phyloP scores from a whole-genome alignment of 53 echinoderm and acorn worm species.

The Holothuria leucospilota region DNA sequence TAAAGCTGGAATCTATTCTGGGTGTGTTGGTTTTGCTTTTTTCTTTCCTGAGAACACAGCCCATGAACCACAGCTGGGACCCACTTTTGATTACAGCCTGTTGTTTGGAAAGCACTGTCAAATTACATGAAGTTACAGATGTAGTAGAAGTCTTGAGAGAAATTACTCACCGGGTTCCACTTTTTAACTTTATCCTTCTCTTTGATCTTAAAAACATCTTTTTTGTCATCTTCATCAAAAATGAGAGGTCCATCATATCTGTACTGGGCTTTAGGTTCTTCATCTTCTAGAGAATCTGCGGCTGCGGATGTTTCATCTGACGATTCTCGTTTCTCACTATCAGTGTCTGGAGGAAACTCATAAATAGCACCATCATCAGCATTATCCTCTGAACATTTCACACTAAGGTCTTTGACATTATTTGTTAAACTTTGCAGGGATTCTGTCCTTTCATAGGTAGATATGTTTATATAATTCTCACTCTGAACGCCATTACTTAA shows the following conservation, averaged over 20 bases:
- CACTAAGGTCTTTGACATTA: slow-evolving; percentile 54
- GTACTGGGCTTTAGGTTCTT: slow-evolving; percentile 69
- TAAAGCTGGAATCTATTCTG: too few relatives aligned
- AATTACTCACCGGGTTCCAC: slow-evolving; percentile 95
- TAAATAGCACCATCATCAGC: slow-evolving; percentile 77
- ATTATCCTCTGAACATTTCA: slow-evolving; percentile 4
- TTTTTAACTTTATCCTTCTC: slow-evolving; percentile 93
- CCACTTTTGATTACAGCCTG: too few relatives aligned
- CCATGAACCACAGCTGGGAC: too few relatives aligned
- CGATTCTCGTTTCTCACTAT: slow-evolving; percentile 51
- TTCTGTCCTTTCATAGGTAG: slow-evolving; percentile 58
- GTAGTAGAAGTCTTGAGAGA: not conserved
- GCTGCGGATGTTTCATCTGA: slow-evolving; percentile 33
- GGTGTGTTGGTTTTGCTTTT: too few relatives aligned
- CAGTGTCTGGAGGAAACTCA: slow-evolving; percentile 83
- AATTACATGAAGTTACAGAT: not conserved
- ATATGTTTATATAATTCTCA: slow-evolving; percentile 86
- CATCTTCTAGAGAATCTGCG: slow-evolving; percentile 49
- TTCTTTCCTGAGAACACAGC: too few relatives aligned
- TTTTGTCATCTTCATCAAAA: slow-evolving; percentile 83
- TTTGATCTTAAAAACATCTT: slow-evolving; percentile 73
- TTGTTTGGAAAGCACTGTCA: too few relatives aligned
- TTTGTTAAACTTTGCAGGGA: slow-evolving; percentile 48
- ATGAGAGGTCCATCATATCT: slow-evolving; percentile 96
- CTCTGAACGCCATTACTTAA: slow-evolving; percentile 49